Base-by-base conservation (phyloP, 1,140 invertebrate species). In the Philaenus spumarius region DNA sequence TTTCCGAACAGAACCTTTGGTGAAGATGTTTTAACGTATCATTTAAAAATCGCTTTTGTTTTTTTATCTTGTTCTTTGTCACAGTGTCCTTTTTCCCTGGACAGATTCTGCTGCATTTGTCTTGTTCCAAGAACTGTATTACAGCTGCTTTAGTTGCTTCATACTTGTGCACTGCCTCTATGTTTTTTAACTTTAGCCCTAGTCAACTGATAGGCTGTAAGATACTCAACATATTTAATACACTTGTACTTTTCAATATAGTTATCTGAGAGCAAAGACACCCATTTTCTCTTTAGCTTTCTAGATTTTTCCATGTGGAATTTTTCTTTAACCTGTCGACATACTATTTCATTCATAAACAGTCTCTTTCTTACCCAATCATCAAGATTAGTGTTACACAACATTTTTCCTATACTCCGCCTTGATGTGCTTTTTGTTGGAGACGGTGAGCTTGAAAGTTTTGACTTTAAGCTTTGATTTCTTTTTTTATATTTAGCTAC, bases 21-120 rank as follows among this genome's bases (percentile, higher is more conserved):
- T 17, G 37, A 30, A 14, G 34, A 60, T 60, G 40, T 1, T 15
- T 26, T 39, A 60, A 14, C 19, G 39, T 46, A 47, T 60, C 52
- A 14, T 20, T 58, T n/a, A 60, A 22, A 46, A 46, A 56, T 9
- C 58, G 4, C 35, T 60, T 60, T 24, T 60, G 58, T 46, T 60
- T 60, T 46, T 46, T 60, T 1, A 24, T 19, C 55, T 56, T 56
- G 12, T 55, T 60, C 15, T 23, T 26, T 17, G 52, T 60, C 19
- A 55, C 47, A 37, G 26, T 55, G n/a, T 60, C 53, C 51, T 46
- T 56, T 15, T 60, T 60, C 14, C 52, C 58, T 11, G 58, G 37
- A 56, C 52, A 55, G 15, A 55, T 58, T 56, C 53, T 40, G 19
- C 47, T 54, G 19, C 45, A 22, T 23, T 37, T 51, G 15, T 60